phyloP scores from a whole-genome alignment of 2,113 vertebrate genomes.

The Ursus arctos region DNA sequence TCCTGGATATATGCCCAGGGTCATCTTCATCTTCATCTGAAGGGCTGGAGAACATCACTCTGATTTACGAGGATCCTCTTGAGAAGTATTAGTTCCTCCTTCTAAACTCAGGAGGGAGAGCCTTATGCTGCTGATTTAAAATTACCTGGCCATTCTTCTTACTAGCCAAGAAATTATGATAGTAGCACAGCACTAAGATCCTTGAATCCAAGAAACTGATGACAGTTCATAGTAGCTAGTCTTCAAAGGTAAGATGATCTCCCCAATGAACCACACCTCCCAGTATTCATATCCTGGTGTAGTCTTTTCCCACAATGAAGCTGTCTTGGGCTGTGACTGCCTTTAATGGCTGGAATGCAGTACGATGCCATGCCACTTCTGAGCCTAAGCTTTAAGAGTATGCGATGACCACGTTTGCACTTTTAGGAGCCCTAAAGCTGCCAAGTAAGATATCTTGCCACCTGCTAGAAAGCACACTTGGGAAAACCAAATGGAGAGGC shows the following conservation, averaged over 20 bases:
- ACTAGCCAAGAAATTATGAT: not conserved
- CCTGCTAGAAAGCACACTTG: not conserved
- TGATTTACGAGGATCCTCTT: constrained; percentile 12
- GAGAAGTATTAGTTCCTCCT: not conserved
- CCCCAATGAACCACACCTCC: not conserved
- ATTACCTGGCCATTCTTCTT: not conserved
- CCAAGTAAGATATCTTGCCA: not conserved
- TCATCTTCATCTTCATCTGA: not conserved
- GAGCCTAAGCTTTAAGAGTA: not conserved
- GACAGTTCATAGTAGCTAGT: not conserved
- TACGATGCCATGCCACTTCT: not conserved
- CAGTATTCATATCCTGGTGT: not conserved
- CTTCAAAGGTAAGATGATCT: constrained; percentile 29
- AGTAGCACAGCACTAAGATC: not conserved
- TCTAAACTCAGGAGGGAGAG: not conserved
- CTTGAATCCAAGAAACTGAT: not conserved
- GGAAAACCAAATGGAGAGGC: not conserved
- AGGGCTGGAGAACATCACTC: not conserved
- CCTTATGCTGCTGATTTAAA: not conserved
- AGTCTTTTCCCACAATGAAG: not conserved
- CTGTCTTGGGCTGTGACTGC: not conserved
- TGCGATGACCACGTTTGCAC: not conserved
- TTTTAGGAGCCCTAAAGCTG: not conserved
- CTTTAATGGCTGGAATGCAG: not conserved
- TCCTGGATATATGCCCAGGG: not conserved